Evolutionary conservation across 2,888 invertebrate species (phyloP).

Genomic region (Drosophila imparisetae): DNA sequence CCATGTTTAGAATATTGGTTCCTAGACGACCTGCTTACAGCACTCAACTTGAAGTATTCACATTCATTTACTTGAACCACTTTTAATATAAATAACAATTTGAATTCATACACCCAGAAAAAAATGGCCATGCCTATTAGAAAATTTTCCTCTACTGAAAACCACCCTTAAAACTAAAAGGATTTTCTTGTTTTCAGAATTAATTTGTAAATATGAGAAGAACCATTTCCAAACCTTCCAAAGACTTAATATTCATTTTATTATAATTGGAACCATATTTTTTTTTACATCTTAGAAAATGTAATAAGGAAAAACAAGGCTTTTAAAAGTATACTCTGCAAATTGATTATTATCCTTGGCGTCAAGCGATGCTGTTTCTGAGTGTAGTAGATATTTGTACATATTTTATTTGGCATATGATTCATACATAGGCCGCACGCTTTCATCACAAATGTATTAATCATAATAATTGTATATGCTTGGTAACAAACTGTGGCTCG

Average conservation of each 20-base stretch:
- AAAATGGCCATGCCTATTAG: background rate
- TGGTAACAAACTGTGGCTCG: slow-evolving; percentile 20
- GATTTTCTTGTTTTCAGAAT: background rate
- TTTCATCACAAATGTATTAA: slow-evolving; percentile 31
- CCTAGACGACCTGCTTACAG: background rate
- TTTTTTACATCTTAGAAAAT: too few species aligned
- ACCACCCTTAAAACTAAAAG: background rate
- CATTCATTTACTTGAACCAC: background rate
- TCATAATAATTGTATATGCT: slow-evolving; percentile 29
- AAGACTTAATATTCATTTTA: too few species aligned
- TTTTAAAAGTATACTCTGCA: background rate
- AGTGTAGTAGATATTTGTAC: background rate
- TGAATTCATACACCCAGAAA: background rate
- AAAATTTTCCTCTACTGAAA: too few species aligned
- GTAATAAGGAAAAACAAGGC: background rate
- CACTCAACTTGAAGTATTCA: background rate
- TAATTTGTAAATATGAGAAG: background rate
- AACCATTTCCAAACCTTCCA: background rate
- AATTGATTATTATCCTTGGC: background rate
- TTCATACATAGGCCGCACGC: slow-evolving; percentile 10
- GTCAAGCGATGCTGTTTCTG: background rate
- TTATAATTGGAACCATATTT: too few species aligned
- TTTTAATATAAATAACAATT: background rate
- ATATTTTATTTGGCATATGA: background rate
- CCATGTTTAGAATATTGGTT: background rate